A percentile compares a stretch with the other conserved stretches of the same genome.
phyloP scores from a whole-genome alignment of 2,888 invertebrate species.

The Chymomyza amoena region DNA sequence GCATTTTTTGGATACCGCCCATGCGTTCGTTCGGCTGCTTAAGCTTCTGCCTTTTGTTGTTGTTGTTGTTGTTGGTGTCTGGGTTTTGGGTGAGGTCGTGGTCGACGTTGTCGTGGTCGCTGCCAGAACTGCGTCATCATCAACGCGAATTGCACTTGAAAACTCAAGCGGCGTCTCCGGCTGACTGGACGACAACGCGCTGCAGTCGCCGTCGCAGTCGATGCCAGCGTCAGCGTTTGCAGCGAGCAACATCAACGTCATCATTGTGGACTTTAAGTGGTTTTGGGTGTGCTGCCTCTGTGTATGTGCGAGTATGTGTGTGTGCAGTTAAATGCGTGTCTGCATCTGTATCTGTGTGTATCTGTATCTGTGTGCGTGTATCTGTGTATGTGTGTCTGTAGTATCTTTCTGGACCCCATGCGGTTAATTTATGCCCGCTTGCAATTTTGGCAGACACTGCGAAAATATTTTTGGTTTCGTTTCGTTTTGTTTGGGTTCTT shows the following conservation, averaged over 20 bases:
- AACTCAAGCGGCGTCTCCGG: constrained; percentile 69
- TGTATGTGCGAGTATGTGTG: constrained; percentile 30
- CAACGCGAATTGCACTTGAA: constrained; percentile 64
- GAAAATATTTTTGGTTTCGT: constrained; percentile 66
- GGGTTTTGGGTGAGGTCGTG: constrained; percentile 66
- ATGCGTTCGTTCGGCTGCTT: constrained; percentile 57
- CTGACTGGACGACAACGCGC: constrained; percentile 14
- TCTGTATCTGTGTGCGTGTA: constrained; percentile 29
- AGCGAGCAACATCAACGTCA: constrained; percentile 62
- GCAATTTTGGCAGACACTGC: constrained; percentile 73
- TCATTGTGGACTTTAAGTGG: constrained; percentile 70
- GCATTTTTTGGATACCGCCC: constrained; percentile 5
- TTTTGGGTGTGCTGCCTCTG: constrained; percentile 68
- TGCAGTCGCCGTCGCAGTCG: constrained; percentile 1
- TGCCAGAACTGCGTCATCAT: constrained; percentile 56
- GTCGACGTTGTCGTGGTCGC: constrained; percentile 26
- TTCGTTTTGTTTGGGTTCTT: constrained; percentile 24
- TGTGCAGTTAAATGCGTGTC: constrained; percentile 10
- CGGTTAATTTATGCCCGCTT: constrained; percentile 67
- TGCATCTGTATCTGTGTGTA: constrained; percentile 6
- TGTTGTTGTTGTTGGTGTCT: constrained; percentile 18
- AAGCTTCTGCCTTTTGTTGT: constrained; percentile 54
- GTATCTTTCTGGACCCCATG: constrained; percentile 68
- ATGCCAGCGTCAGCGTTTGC: background rate
- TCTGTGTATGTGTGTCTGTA: constrained; percentile 32